Evolutionary conservation across 1,140 invertebrate species (phyloP), one percentile per base, ranked within the genome.

Genomic region (Eueides isabella): DNA sequence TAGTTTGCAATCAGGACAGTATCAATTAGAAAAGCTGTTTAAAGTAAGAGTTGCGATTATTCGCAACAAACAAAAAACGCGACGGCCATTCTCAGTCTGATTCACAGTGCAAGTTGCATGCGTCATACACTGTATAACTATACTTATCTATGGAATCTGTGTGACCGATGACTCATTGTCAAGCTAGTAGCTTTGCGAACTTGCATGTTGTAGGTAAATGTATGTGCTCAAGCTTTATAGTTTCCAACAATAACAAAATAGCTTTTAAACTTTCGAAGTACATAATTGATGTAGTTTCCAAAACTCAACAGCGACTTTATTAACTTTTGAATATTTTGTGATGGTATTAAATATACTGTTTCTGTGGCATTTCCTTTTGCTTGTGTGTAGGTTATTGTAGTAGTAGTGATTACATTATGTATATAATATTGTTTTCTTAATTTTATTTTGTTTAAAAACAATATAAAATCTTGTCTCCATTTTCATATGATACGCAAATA

Each of bases 61-160:
- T 70, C 61, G 31, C 67, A 80, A 83, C 75, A 81, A 72, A 76
- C 76, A 80, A 82, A 63, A 82, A 72, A 71, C 55, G 72, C 70
- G 41, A 48, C 67, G 31, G 31, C 76, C 74, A 76, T 78, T 78
- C 77, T 67, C 75, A 71, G 72, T 77, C 75, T 83, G 78, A 85
- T 71, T 85, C 83, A 85, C 75, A 65, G 75, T 41, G 67, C 74
- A 72, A 76, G 67, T 66, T 48, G 74, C 41, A 77, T 77, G 83
- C 71, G 75, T 84, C 80, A 82, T 75, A 61, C 30, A 55, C 26
- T 76, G 23, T 55, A 55, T 26, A 26, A 9, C 7, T 55, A 55
- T 55, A 76, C 62, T 65, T 67, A 75, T 74, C 67, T 71, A 71
- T 72, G 61, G 71, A 38, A 76, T 73, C 72, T 72, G 70, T 76